These are phyloP conservation scores for Amblyopsis rosae DNA, from an alignment of 2,113 vertebrate genomes.

Conservation along the genomic window DNA sequence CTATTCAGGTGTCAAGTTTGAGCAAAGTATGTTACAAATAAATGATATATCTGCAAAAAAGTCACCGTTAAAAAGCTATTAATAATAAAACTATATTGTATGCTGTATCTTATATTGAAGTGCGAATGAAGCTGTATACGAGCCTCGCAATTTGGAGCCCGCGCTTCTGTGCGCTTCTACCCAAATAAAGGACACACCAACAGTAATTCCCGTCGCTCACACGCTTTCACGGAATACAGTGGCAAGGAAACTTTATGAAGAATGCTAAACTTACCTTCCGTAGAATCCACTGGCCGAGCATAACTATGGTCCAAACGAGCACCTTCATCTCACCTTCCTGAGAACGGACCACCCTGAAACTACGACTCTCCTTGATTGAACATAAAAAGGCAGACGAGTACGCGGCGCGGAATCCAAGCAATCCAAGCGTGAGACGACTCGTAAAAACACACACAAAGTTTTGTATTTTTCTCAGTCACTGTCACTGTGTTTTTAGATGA, in stretches of 20 bases:
- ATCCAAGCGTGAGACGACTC: slow-evolving; percentile 44
- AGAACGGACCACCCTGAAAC: slow-evolving; percentile 65
- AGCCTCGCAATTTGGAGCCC: no score
- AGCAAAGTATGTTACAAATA: slow-evolving; percentile 16
- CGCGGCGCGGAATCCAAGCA: slow-evolving; percentile 11
- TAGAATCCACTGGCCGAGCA: slow-evolving; percentile 79
- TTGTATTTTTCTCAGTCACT: slow-evolving; percentile 26
- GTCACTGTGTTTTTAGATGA: slow-evolving; percentile 38
- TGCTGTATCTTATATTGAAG: neutral
- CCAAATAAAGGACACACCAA: no score
- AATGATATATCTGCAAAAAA: neutral
- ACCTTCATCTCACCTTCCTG: slow-evolving; percentile 80
- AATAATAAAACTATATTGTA: neutral
- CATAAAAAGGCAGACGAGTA: slow-evolving; percentile 66
- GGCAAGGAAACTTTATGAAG: neutral
- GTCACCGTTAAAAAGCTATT: neutral
- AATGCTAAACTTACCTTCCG: slow-evolving; percentile 69
- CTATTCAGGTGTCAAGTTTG: slow-evolving; percentile 26
- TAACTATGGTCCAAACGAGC: slow-evolving; percentile 75
- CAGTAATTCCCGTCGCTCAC: no score
- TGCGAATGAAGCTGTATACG: no score
- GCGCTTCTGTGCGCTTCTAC: no score
- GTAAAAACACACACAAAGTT: slow-evolving; percentile 47
- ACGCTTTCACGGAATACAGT: no score
- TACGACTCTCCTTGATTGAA: slow-evolving; percentile 70